phyloP scores from a whole-genome alignment of 2,888 invertebrate species.

The Brenthis hecate region DNA sequence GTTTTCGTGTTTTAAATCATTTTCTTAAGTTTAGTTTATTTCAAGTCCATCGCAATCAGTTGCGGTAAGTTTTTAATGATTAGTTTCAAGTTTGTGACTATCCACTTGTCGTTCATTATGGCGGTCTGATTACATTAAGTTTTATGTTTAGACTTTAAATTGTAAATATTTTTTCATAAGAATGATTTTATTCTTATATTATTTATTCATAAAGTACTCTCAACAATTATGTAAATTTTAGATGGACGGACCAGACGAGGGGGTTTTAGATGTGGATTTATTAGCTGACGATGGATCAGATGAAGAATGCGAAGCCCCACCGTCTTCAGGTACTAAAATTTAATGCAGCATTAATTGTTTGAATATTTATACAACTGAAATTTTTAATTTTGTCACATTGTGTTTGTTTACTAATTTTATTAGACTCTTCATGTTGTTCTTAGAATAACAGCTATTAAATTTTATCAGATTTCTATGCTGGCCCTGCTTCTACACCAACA shows the following conservation, averaged over 20 bases:
- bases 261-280: slow-evolving; percentile 86
- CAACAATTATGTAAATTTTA: slow-evolving; percentile 51
- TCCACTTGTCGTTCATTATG: slow-evolving; percentile 79
- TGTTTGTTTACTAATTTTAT: too few relatives aligned
- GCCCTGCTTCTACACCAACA: slow-evolving; percentile 85
- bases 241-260: slow-evolving; percentile 80
- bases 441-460: too few relatives aligned
- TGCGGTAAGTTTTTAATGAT: slow-evolving; percentile 74
- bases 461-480: slow-evolving; percentile 75
- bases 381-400: background rate
- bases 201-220: slow-evolving; percentile 1
- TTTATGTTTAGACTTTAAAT: slow-evolving; percentile 37
- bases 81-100: slow-evolving; percentile 47
- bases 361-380: background rate
- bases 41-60: slow-evolving; percentile 70
- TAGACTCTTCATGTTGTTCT: too few relatives aligned
- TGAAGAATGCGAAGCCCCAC: slow-evolving; percentile 86
- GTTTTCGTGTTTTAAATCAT: slow-evolving; percentile 53
- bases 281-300: slow-evolving; percentile 89
- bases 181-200: background rate
- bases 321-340: slow-evolving; percentile 72
- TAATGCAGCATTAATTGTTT: background rate
- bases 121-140: slow-evolving; percentile 69
- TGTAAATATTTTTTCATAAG: slow-evolving; percentile 12
- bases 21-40: slow-evolving; percentile 59